Base-by-base conservation (phyloP, 2,888 invertebrate genomes). In the Euspilapteryx auroguttella region DNA sequence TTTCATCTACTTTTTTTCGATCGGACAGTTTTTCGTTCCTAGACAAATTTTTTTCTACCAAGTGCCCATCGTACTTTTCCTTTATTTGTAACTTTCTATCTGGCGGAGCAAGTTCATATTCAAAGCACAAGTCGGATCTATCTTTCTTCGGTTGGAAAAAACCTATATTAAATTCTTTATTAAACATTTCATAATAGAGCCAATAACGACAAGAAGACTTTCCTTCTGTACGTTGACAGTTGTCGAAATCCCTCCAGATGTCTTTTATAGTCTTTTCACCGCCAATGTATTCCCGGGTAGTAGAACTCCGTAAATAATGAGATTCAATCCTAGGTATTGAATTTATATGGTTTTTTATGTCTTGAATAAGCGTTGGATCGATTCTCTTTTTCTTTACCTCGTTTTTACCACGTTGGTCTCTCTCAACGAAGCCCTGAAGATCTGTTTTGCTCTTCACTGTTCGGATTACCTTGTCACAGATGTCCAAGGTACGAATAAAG, bases 111-210 rank as follows among this genome's bases (percentile, higher is more conserved):
- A 25, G 17, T 27, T 34, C 25, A 21, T 36, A 41, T 10, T 31
- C 28, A 20, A 36, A 12, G 31, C 41, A 44, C n/a, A 27, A 7
- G 11, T 41, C 37, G 28, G 41, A 42, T 12, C 30, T 28, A 24
- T 44, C 40, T 34, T 40, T 44, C 27, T 41, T 44, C n/a, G 41
- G 34, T 33, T 35, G 29, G 31, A 36, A 40, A 24, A 41, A 39
- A 10, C 37, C 27, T 17, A 36, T 35, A 29, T 40, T 40, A 28
- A 37, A 38, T 23, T 20, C 35, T 23, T 21, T 32, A 15, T 33
- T 41, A 27, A 41, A 40, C 26, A 33, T 38, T 11, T 35, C 20
- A 17, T 17, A 22, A 28, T 37, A 39, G 2, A 35, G 12, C 33
- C 35, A 37, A 15, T 36, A 36, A 3, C 29, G 21, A 14, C 33